Conservation (phyloP, 23 tunicate genomes). For the Styela clava region DNA sequence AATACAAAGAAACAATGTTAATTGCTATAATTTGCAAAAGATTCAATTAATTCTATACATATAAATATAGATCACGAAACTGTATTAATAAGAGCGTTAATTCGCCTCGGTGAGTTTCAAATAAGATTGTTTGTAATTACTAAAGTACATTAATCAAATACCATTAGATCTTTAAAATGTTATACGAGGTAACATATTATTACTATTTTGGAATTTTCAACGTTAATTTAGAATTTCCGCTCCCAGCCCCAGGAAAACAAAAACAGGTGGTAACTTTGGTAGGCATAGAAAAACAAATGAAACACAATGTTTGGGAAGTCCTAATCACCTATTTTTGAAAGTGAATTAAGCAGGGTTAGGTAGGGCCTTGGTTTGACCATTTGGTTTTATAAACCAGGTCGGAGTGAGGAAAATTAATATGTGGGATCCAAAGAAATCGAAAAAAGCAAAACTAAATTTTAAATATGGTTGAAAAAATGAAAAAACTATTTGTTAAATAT, state of each 20-base stretch:
- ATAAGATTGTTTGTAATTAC: too few relatives aligned
- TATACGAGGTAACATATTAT: not conserved
- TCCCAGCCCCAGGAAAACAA: not conserved
- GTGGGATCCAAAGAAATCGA: too few relatives aligned
- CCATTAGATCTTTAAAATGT: not conserved
- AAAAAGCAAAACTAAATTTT: too few relatives aligned
- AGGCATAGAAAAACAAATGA: too few relatives aligned
- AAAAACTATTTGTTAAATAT: too few relatives aligned
- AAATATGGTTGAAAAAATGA: too few relatives aligned
- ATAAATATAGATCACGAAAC: not conserved
- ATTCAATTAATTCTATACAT: not conserved
- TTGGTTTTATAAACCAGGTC: too few relatives aligned
- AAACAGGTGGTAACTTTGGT: not conserved
- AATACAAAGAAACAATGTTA: not conserved
- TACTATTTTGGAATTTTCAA: not conserved
- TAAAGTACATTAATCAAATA: not conserved
- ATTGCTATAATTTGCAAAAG: not conserved
- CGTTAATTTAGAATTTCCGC: not conserved
- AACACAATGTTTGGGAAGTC: too few relatives aligned
- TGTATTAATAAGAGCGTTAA: not conserved
- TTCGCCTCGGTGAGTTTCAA: not conserved
- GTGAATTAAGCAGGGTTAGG: too few relatives aligned
- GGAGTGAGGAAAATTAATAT: too few relatives aligned
- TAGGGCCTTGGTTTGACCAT: too few relatives aligned
- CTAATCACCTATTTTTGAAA: too few relatives aligned